phyloP scores from a whole-genome alignment of 2,113 vertebrate species.

The Gopherus flavomarginatus region DNA sequence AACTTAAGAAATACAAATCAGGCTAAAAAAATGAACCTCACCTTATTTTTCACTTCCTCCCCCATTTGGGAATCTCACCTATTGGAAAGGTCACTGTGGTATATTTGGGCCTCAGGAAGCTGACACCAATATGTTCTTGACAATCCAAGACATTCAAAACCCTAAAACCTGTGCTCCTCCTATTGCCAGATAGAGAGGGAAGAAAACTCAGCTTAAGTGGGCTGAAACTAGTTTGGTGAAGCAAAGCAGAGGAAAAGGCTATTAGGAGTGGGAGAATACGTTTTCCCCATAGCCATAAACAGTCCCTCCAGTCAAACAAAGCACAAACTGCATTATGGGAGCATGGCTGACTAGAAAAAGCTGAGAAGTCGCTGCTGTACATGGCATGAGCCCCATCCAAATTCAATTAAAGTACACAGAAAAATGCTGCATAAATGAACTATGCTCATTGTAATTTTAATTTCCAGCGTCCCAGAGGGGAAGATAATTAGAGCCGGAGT shows the following conservation, averaged over 20 bases:
- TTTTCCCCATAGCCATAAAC: neutral
- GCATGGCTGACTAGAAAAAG: neutral
- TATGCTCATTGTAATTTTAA: neutral
- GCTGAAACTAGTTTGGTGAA: neutral
- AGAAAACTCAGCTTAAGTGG: neutral
- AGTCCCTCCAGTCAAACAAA: neutral
- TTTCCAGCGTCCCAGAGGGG: neutral
- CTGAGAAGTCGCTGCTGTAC: neutral
- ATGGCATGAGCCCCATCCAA: neutral
- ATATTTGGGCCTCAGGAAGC: neutral
- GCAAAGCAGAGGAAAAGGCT: neutral
- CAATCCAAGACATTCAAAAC: neutral
- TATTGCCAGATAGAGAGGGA: neutral
- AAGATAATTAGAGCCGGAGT: neutral
- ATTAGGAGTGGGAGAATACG: neutral
- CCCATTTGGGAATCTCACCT: neutral
- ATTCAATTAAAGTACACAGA: neutral
- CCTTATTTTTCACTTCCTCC: neutral
- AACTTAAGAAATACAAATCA: neutral
- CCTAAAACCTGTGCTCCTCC: neutral
- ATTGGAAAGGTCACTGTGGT: neutral
- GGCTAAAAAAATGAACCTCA: neutral
- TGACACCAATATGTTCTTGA: neutral
- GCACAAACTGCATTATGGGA: neutral
- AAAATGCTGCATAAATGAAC: neutral